Base-by-base conservation (phyloP, 2,797 vertebrate species). In the Channa striata region DNA sequence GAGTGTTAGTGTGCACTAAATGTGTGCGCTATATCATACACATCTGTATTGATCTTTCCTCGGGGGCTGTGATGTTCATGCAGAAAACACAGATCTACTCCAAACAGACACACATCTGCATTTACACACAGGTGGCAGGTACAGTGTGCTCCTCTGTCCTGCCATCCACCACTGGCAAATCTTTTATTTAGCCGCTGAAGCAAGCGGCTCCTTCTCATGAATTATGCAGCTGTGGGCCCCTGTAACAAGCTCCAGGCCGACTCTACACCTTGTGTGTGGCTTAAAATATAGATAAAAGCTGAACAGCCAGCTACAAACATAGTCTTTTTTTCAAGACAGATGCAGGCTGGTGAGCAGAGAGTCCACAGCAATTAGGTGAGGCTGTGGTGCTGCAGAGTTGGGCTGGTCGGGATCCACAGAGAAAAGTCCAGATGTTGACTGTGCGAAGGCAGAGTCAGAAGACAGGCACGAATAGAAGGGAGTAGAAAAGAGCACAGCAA, bases 221-320 rank as follows among this genome's bases (percentile, higher is more conserved):
- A 97, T 97, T 93, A 97, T 97, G 96, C 94, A 96, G 90, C 70
- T 47, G 84, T 83, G 90, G 94, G 92, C 88, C 94, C 95, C 93
- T 94, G 95, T 95, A 96, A 96, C 95, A 96, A 94, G 94, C 96
- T 95, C 93, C 94, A 91, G 94, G 95, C 95, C 92, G 93, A 93
- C 95, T 96, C 95, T 95, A 95, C 95, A 97, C 95, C 96, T 96
- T 95, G 95, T 96, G 95, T 97, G 96, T 95, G 95, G 95, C 95
- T 97, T 97, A 96, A 97, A 97, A 97, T 97, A 97, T 97, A 97
- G 96, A 97, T 97, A 96, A 97, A 97, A 97, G 96, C 95, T 93
- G 94, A 96, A 96, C 95, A 96, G 95, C 83, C 84, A 90, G 95
- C 94, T 96, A 96, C 95, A 96, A 96, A 96, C 94, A 92, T 52